These are phyloP conservation scores for Drosophila diplacantha DNA, from an alignment of 2,888 invertebrate genomes.

Conservation along the genomic window DNA sequence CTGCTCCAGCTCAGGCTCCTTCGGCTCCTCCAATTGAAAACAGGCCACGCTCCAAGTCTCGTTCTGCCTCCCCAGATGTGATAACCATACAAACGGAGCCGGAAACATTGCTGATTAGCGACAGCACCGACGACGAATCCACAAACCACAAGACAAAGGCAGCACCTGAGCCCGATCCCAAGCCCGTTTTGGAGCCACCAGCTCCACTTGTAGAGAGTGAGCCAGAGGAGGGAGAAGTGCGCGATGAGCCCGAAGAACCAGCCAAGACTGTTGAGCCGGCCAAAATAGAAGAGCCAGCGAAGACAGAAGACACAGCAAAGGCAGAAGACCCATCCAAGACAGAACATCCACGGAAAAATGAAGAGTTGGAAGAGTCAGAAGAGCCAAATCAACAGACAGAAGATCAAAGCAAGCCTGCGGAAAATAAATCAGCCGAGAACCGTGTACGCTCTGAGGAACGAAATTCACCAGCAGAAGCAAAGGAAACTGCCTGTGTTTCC, in stretches of 20 bases:
- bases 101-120: constrained; percentile 80
- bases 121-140: constrained; percentile 78
- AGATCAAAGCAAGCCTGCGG: no score
- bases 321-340: background rate
- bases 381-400: background rate
- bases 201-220: constrained; percentile 58
- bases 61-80: constrained; percentile 77
- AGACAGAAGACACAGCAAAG: background rate
- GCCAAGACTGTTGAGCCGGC: constrained; percentile 1
- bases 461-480: background rate
- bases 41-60: constrained; percentile 40
- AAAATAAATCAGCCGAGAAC: background rate
- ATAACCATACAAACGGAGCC: constrained; percentile 76
- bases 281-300: constrained; percentile 1
- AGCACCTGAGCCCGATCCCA: background rate
- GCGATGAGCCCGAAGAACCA: constrained; percentile 46
- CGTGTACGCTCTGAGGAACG: no score
- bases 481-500: background rate
- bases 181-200: background rate
- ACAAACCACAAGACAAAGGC: constrained; percentile 6
- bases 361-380: background rate
- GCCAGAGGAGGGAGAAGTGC: constrained; percentile 63
- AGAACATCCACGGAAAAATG: background rate
- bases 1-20: constrained; percentile 5
- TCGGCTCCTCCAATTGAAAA: background rate